Evolutionary conservation across 2,797 vertebrate genomes (phyloP).

Genomic region (Anomalospiza imberbis): DNA sequence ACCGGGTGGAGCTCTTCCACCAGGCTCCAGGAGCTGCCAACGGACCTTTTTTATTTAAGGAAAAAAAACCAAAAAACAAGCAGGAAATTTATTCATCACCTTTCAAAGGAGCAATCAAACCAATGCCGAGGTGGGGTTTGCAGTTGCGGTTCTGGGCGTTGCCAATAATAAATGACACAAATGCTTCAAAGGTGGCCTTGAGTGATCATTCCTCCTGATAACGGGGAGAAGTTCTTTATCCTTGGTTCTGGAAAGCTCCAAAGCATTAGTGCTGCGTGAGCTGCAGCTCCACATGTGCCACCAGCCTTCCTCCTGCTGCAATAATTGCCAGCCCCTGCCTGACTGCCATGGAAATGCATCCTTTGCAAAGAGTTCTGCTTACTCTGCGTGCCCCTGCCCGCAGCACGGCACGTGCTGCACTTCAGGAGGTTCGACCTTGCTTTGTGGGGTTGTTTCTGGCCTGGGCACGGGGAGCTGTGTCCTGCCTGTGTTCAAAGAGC

Average conservation of each 20-base stretch:
- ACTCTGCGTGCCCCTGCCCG: not conserved
- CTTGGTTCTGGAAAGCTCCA: not conserved
- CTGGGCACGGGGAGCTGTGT: fast-evolving
- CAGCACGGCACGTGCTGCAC: fast-evolving
- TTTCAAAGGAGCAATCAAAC: not conserved
- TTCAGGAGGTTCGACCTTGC: not conserved
- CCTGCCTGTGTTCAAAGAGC: not conserved
- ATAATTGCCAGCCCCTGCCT: not conserved
- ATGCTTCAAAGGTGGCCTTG: not conserved
- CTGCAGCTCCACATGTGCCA: not conserved
- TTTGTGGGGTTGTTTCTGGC: not conserved
- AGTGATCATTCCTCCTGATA: not conserved
- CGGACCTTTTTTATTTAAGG: fast-evolving
- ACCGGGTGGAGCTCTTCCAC: conserved; percentile 40
- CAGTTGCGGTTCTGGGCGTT: not conserved
- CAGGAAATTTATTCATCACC: not conserved
- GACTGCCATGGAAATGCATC: not conserved
- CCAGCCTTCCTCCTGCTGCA: not conserved
- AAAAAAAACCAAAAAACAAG: not conserved
- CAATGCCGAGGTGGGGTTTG: not conserved
- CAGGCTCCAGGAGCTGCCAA: not conserved
- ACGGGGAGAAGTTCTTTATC: not conserved
- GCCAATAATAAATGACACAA: not conserved
- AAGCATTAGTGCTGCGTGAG: not conserved
- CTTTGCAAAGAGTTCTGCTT: not conserved